phyloP scores from a whole-genome alignment of 1,140 invertebrate genomes.

The Propsilocerus akamusi region DNA sequence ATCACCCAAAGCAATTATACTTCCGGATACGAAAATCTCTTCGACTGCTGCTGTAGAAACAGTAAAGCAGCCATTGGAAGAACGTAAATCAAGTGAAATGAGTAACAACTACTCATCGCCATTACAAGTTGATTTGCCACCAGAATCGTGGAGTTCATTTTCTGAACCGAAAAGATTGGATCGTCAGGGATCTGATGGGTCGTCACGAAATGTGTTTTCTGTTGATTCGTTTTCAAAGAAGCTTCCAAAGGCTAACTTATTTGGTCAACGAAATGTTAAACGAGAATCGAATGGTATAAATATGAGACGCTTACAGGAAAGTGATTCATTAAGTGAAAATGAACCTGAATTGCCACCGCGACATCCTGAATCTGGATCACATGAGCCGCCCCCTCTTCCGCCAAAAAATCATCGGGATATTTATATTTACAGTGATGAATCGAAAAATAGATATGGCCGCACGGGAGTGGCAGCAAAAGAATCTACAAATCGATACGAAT shows the following conservation, averaged over 20 bases:
- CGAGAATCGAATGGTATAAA: slow-evolving; percentile 20
- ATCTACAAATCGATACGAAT: slow-evolving; percentile 15
- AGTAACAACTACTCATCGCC: slow-evolving; percentile 28
- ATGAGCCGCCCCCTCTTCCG: slow-evolving; percentile 62
- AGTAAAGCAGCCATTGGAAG: background rate
- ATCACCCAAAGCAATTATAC: slow-evolving; percentile 2
- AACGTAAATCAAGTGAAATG: slow-evolving; percentile 9
- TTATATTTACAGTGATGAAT: background rate
- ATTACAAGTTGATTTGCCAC: slow-evolving; percentile 43
- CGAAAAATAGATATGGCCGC: background rate
- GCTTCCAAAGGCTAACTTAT: slow-evolving; percentile 15
- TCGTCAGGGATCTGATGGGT: background rate
- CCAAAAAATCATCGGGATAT: slow-evolving; percentile 46
- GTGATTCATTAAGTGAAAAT: slow-evolving; percentile 25
- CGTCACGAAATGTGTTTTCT: background rate
- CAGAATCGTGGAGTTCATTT: slow-evolving; percentile 27
- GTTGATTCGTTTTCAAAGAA: slow-evolving; percentile 6
- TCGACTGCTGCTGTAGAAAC: background rate
- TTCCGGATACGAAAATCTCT: slow-evolving; percentile 6
- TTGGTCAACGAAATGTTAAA: slow-evolving; percentile 21
- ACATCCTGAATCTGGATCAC: slow-evolving; percentile 25
- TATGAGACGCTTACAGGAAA: slow-evolving; percentile 22
- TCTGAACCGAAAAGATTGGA: background rate
- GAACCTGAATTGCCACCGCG: slow-evolving; percentile 49
- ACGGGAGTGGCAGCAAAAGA: slow-evolving; percentile 5